phyloP scores from a whole-genome alignment of 2,888 invertebrate genomes.

The Tetragonisca angustula region DNA sequence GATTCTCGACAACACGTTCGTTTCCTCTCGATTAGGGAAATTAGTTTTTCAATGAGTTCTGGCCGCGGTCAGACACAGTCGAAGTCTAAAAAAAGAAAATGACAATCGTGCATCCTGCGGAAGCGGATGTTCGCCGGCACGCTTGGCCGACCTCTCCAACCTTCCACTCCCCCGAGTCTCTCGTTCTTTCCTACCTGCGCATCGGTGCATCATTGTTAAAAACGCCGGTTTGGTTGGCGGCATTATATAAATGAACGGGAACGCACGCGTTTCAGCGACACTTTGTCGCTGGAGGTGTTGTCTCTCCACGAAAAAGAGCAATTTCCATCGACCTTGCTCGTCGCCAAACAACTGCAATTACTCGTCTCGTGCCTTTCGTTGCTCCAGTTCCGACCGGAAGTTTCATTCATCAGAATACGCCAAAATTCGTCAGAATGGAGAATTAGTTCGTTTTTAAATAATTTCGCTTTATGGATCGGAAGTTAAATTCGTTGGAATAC shows the following conservation, averaged over 20 bases:
- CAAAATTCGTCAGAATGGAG: not conserved
- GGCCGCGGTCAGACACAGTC: slow-evolving; percentile 25
- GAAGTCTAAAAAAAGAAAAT: slow-evolving; percentile 67
- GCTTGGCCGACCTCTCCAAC: slow-evolving; percentile 76
- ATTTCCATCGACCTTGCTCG: slow-evolving; percentile 7
- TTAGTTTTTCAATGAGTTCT: slow-evolving; percentile 36
- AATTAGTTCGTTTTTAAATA: not conserved
- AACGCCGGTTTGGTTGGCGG: slow-evolving; percentile 54
- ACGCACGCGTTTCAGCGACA: not conserved
- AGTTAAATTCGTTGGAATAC: too few species aligned
- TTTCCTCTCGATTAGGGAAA: slow-evolving; percentile 44
- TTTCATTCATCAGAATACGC: not conserved
- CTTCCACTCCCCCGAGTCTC: slow-evolving; percentile 54
- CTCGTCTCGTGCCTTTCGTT: not conserved
- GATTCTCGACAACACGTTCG: slow-evolving; percentile 1
- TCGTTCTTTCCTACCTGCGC: slow-evolving; percentile 34
- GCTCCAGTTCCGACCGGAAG: not conserved
- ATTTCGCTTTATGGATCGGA: too few species aligned
- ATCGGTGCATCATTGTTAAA: slow-evolving; percentile 55
- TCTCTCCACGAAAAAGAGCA: not conserved
- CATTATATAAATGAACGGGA: slow-evolving; percentile 55
- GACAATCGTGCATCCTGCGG: slow-evolving; percentile 80
- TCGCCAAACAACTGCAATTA: not conserved
- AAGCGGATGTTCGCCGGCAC: slow-evolving; percentile 80
- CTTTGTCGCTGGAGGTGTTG: not conserved